Evolutionary conservation across 2,113 vertebrate genomes (phyloP).

Genomic region (Atlantisia rogersi): DNA sequence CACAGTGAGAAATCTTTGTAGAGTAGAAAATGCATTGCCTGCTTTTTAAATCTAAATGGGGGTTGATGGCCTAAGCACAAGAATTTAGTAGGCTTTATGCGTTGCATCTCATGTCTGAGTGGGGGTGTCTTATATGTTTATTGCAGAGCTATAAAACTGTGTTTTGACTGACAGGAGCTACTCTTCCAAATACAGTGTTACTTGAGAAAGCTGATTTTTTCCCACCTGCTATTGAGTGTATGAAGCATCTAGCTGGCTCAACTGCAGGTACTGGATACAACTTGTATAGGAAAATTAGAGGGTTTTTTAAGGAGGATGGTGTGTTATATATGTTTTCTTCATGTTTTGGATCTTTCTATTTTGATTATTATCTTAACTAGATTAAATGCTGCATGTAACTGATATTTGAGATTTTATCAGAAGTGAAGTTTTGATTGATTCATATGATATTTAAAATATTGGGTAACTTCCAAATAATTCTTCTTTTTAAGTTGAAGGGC

Average conservation of each 20-base stretch:
- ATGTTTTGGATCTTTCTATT: not conserved
- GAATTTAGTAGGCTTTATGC: not conserved
- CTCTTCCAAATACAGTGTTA: not conserved
- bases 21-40: not conserved
- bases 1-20: not conserved
- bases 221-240: not conserved
- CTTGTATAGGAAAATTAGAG: not conserved
- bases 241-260: not conserved
- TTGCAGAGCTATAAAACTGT: not conserved
- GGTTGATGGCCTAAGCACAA: not conserved
- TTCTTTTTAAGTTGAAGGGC: conserved; percentile 27
- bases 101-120: not conserved
- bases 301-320: not conserved
- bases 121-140: not conserved
- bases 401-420: not conserved
- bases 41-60: not conserved
- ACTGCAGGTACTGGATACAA: not conserved
- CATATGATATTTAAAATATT: conserved; percentile 29
- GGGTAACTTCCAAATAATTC: conserved; percentile 22
- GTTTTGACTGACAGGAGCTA: not conserved
- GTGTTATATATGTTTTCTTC: not conserved
- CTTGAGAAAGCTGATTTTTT: not conserved
- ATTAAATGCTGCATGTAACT: not conserved
- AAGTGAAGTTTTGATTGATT: conserved; percentile 19
- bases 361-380: not conserved